These are phyloP conservation scores for Chamaetylas fuelleborni DNA, from an alignment of 2,113 vertebrate species.

Conservation along the genomic window DNA sequence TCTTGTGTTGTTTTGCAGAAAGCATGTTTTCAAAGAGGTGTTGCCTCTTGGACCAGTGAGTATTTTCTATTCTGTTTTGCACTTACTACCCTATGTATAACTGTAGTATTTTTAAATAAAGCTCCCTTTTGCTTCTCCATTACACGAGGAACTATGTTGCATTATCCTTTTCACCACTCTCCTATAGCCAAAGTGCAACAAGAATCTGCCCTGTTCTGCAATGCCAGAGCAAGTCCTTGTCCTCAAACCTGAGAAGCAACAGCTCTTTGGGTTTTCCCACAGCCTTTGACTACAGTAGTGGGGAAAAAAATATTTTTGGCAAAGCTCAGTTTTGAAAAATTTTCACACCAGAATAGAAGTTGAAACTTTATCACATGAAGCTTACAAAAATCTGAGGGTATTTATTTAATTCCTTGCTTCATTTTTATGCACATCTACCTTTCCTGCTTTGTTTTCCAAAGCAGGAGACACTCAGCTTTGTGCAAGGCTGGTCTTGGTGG, in stretches of 20 bases:
- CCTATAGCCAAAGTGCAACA: too few relatives aligned
- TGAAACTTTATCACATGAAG: background rate
- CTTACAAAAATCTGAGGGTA: background rate
- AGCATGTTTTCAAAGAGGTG: too few relatives aligned
- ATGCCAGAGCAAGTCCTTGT: background rate
- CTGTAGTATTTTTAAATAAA: too few relatives aligned
- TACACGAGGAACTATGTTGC: too few relatives aligned
- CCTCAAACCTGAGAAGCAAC: background rate
- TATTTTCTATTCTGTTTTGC: too few relatives aligned
- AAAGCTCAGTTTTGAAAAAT: background rate
- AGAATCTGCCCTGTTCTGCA: fast-evolving
- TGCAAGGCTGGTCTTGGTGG: background rate
- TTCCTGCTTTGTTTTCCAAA: background rate
- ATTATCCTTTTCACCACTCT: too few relatives aligned
- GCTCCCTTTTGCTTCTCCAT: too few relatives aligned
- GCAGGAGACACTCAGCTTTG: background rate
- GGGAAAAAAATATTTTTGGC: background rate
- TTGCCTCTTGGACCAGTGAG: too few relatives aligned
- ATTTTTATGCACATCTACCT: background rate
- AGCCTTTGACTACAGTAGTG: background rate
- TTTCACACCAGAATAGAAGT: background rate
- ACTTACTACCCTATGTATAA: too few relatives aligned
- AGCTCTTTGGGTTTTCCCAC: background rate
- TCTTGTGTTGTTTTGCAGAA: too few relatives aligned
- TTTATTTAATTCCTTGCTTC: background rate